These are phyloP conservation scores for Chelonus formosanus DNA, from an alignment of 2,888 invertebrate genomes.

Conservation along the genomic window DNA sequence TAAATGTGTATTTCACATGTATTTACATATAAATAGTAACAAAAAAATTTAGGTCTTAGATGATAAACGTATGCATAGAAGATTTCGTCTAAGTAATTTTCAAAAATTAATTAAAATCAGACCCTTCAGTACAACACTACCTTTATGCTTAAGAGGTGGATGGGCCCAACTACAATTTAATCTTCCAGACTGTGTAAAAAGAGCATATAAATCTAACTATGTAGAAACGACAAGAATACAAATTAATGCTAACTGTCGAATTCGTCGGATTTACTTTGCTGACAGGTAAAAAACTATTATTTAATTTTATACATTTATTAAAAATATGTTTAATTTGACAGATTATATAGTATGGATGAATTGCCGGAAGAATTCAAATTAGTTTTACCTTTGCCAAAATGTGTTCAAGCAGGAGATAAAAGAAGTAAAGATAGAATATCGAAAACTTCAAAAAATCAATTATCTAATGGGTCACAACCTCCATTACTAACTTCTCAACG, in stretches of 20 bases:
- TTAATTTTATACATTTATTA: constrained; percentile 10
- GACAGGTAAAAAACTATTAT: constrained; percentile 64
- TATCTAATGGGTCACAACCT: constrained; percentile 21
- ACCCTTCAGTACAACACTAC: constrained; percentile 98
- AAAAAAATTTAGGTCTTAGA: constrained; percentile 79
- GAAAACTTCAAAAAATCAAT: constrained; percentile 9
- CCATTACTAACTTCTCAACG: not conserved
- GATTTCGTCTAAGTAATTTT: constrained; percentile 92
- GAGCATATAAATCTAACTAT: constrained; percentile 96
- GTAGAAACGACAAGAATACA: constrained; percentile 90
- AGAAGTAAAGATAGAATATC: constrained; percentile 14
- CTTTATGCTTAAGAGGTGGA: constrained; percentile 91
- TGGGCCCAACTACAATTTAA: constrained; percentile 98
- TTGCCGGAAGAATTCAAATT: constrained; percentile 95
- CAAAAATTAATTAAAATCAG: constrained; percentile 93
- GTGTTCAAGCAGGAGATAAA: constrained; percentile 11
- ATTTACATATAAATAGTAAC: constrained; percentile 19
- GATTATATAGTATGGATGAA: constrained; percentile 93
- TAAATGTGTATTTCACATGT: not conserved
- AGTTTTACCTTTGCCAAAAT: constrained; percentile 79
- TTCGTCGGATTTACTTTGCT: constrained; percentile 86
- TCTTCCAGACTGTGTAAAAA: constrained; percentile 89
- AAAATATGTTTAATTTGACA: constrained; percentile 56
- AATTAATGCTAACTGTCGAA: constrained; percentile 95
- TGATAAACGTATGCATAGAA: constrained; percentile 89